Conservation (phyloP, 2,797 vertebrate species). For the Tapirus indicus region DNA sequence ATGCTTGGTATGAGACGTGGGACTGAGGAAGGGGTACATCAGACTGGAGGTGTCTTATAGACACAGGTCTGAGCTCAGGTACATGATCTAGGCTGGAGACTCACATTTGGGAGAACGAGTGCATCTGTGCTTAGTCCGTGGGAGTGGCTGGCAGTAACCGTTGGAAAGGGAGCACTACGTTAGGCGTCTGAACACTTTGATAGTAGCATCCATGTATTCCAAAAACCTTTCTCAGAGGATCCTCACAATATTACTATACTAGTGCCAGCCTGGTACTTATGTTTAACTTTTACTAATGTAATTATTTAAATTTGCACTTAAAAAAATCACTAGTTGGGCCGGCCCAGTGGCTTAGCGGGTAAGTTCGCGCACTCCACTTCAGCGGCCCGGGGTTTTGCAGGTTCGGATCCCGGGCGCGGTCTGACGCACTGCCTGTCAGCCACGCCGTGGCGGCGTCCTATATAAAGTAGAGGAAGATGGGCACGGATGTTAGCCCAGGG, state of each 20-base stretch:
- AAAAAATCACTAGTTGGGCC: neutral
- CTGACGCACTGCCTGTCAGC: too few species aligned
- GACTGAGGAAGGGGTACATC: neutral
- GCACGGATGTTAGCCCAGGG: too few species aligned
- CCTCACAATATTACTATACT: constrained; percentile 12
- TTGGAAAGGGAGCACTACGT: neutral
- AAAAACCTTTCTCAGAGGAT: constrained; percentile 21
- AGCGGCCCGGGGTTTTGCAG: too few species aligned
- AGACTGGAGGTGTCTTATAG: neutral
- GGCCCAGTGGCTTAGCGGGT: too few species aligned
- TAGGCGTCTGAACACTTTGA: neutral
- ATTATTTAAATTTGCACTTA: constrained; percentile 66
- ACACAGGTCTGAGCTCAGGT: neutral
- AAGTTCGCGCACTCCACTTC: too few species aligned
- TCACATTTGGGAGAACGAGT: neutral
- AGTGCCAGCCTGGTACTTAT: neutral
- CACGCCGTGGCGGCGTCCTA: too few species aligned
- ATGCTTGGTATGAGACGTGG: neutral
- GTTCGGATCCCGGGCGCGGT: too few species aligned
- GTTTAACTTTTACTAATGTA: constrained; percentile 49
- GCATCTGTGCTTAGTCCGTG: neutral
- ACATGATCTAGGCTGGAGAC: neutral
- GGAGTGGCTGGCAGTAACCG: neutral
- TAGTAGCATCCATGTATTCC: neutral
- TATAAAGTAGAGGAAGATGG: too few species aligned